Conservation (phyloP, 2,797 vertebrate genomes). For the Syngnathus rostellatus region DNA sequence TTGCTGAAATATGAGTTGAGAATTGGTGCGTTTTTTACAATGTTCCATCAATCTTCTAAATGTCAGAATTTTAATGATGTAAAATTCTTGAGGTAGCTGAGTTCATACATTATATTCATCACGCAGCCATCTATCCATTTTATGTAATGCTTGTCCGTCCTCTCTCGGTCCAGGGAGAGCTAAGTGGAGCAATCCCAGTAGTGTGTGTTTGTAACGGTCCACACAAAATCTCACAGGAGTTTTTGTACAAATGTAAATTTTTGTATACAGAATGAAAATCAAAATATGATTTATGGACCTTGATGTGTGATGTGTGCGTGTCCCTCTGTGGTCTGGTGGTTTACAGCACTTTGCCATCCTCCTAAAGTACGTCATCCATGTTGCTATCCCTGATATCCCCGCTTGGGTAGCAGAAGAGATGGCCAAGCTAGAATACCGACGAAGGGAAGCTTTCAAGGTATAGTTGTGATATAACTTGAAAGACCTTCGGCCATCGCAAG, state of each 20-base stretch:
- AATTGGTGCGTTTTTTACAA: not conserved
- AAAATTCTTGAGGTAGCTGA: not conserved
- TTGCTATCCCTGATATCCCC: conserved; percentile 90
- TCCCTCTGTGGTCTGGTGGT: conserved; percentile 54
- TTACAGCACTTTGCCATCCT: conserved; percentile 89
- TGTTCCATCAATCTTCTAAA: not conserved
- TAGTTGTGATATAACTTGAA: conserved; percentile 57
- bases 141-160: no score
- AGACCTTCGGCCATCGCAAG: conserved; percentile 44
- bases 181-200: not conserved
- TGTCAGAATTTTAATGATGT: not conserved
- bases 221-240: conserved; percentile 21
- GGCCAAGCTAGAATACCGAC: conserved; percentile 91
- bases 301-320: conserved; percentile 37
- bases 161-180: no score
- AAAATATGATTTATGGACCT: conserved; percentile 11
- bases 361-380: conserved; percentile 91
- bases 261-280: conserved; percentile 4
- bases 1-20: not conserved
- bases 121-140: no score
- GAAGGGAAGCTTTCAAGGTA: conserved; percentile 96
- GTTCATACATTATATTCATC: no score
- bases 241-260: conserved; percentile 7
- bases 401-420: conserved; percentile 95
- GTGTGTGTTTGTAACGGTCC: conserved; percentile 6